These are phyloP conservation scores for Caenorhabditis zanzibari DNA, from an alignment of 2,888 invertebrate genomes.

Conservation along the genomic window DNA sequence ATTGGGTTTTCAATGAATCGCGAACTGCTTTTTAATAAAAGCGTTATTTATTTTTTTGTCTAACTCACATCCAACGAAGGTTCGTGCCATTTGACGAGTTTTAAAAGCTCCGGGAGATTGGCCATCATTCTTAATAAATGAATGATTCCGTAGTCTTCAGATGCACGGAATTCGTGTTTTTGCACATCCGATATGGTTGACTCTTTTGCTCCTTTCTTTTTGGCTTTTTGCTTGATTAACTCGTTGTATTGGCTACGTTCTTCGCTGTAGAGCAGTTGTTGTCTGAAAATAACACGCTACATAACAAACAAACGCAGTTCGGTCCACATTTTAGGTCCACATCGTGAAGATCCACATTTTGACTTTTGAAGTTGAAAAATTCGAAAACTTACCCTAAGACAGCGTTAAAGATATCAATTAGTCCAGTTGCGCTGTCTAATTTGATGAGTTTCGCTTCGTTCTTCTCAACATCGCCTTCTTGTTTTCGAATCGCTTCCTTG, in stretches of 20 bases:
- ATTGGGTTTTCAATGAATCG: too few relatives aligned
- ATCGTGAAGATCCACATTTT: too few relatives aligned
- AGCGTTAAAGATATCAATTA: neutral
- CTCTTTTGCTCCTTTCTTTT: neutral
- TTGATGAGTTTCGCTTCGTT: neutral
- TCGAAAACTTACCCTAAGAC: neutral
- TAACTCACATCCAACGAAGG: neutral
- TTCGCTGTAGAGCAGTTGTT: neutral
- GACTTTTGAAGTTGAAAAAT: too few relatives aligned
- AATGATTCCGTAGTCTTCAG: conserved; percentile 62
- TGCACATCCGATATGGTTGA: neutral
- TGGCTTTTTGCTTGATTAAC: neutral
- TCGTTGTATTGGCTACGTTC: conserved; percentile 1
- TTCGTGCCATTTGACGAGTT: conserved; percentile 37
- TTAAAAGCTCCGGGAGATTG: conserved; percentile 39
- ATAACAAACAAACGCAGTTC: neutral
- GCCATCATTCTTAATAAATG: conserved; percentile 67
- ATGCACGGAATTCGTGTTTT: conserved; percentile 45
- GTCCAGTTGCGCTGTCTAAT: neutral
- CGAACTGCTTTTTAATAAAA: too few relatives aligned
- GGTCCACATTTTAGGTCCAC: too few relatives aligned
- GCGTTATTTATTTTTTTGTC: too few relatives aligned
- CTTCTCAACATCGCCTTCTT: neutral
- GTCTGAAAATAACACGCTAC: neutral
- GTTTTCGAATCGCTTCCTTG: too few relatives aligned